phyloP scores from a whole-genome alignment of 2,113 vertebrate genomes.

The Gymnarchus niloticus region DNA sequence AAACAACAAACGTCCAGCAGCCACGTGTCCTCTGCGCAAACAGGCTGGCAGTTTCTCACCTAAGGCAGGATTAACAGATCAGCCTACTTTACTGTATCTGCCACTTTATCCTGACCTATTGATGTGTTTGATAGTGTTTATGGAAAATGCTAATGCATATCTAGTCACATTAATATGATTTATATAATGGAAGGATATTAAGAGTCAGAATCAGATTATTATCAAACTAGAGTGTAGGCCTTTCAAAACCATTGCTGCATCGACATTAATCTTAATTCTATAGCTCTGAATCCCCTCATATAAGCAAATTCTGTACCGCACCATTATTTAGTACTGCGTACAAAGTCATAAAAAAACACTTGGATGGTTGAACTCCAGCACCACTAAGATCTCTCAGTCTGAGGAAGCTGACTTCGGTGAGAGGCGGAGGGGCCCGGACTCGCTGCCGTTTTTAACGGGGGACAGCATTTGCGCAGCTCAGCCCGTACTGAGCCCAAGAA shows the following conservation, averaged over 20 bases:
- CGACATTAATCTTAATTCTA: not conserved
- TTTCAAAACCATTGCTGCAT: not conserved
- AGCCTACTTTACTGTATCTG: not conserved
- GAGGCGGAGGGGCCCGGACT: slow-evolving; percentile 26
- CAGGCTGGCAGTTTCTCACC: not conserved
- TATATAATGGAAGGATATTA: not conserved
- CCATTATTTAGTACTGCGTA: not conserved
- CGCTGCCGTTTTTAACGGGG: slow-evolving; percentile 39
- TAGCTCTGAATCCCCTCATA: not conserved
- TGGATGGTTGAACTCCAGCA: not conserved
- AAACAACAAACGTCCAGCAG: not conserved
- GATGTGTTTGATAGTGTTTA: not conserved
- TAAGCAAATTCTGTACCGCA: not conserved
- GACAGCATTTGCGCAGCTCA: slow-evolving; percentile 64
- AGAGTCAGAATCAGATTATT: not conserved
- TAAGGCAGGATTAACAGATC: not conserved
- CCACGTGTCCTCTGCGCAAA: not conserved
- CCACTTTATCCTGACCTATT: not conserved
- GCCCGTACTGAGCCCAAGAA: slow-evolving; percentile 47
- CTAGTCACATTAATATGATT: not conserved
- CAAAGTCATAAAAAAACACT: no score
- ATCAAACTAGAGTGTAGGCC: not conserved
- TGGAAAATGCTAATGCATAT: not conserved
- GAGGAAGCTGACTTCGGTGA: slow-evolving; percentile 18
- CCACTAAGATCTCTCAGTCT: not conserved